Evolutionary conservation across 2,797 vertebrate genomes (phyloP).

Genomic region (Pelobates cultripes): DNA sequence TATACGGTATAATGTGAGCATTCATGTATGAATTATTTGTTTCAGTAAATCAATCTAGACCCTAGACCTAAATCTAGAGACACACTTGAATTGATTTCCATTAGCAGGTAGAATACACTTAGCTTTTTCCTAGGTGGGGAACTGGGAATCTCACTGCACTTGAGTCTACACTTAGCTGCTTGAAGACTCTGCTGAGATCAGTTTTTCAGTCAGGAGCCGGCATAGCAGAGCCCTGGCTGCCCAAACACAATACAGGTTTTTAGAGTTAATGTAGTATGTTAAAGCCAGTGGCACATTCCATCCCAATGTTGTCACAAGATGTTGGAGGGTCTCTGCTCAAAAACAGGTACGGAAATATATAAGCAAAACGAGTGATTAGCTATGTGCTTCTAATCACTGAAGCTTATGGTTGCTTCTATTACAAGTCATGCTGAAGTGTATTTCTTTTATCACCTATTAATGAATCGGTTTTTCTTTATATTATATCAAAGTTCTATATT

Average conservation of each 20-base stretch:
- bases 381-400: too few species aligned
- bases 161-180: slow-evolving; percentile 55
- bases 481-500: too few species aligned
- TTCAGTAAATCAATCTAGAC: too few species aligned
- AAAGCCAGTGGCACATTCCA: slow-evolving; percentile 39
- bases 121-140: slow-evolving; percentile 15
- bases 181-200: slow-evolving; percentile 15
- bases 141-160: slow-evolving; percentile 55
- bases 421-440: too few species aligned
- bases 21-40: too few species aligned
- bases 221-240: slow-evolving; percentile 33
- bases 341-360: neutral
- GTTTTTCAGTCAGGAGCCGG: slow-evolving; percentile 33
- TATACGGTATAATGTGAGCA: too few species aligned
- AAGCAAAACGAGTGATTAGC: too few species aligned
- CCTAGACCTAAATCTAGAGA: neutral
- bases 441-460: too few species aligned
- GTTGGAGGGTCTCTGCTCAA: slow-evolving; percentile 1
- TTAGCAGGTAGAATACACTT: slow-evolving; percentile 33
- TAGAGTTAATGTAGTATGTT: slow-evolving; percentile 30
- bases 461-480: too few species aligned
- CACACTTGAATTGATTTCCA: slow-evolving; percentile 17
- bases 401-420: too few species aligned
- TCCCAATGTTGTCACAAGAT: slow-evolving; percentile 48
- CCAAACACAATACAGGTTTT: slow-evolving; percentile 33